Evolutionary conservation across 2,113 vertebrate species (phyloP).

Genomic region (Sander lucioperca): DNA sequence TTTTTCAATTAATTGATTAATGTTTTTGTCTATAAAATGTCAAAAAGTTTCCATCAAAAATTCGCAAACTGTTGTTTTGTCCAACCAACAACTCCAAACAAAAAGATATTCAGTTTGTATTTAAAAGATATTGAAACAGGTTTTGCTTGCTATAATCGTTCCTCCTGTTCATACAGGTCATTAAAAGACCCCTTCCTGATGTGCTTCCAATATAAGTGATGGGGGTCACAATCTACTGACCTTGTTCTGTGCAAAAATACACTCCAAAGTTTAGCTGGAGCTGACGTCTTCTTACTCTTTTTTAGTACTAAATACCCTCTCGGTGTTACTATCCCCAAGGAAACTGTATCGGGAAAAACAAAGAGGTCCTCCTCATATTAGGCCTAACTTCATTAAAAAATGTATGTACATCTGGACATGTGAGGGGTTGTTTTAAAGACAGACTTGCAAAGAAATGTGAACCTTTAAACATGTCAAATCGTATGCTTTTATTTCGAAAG

Average conservation of each 20-base stretch:
- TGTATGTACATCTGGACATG: not conserved
- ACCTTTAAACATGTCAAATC: not conserved
- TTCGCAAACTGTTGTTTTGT: not conserved
- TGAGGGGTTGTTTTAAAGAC: not conserved
- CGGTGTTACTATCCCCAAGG: not conserved
- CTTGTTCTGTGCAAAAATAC: too few relatives aligned
- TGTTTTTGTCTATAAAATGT: not conserved
- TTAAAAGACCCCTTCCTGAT: too few relatives aligned
- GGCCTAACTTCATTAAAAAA: not conserved
- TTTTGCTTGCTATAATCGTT: too few relatives aligned
- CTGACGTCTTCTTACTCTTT: too few relatives aligned
- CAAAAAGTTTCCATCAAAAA: not conserved
- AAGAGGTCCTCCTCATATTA: not conserved
- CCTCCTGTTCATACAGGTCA: too few relatives aligned
- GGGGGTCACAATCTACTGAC: too few relatives aligned
- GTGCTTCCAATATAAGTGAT: too few relatives aligned
- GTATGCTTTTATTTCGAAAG: conserved; percentile 54
- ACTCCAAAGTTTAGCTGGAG: too few relatives aligned
- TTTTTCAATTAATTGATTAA: not conserved
- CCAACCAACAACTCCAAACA: not conserved
- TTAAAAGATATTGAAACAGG: too few relatives aligned
- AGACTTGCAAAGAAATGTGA: not conserved
- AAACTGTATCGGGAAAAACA: not conserved
- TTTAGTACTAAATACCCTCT: not conserved
- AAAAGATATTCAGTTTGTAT: not conserved